Conservation (phyloP, 2,888 invertebrate species). For the Himalopsyche japonica region DNA sequence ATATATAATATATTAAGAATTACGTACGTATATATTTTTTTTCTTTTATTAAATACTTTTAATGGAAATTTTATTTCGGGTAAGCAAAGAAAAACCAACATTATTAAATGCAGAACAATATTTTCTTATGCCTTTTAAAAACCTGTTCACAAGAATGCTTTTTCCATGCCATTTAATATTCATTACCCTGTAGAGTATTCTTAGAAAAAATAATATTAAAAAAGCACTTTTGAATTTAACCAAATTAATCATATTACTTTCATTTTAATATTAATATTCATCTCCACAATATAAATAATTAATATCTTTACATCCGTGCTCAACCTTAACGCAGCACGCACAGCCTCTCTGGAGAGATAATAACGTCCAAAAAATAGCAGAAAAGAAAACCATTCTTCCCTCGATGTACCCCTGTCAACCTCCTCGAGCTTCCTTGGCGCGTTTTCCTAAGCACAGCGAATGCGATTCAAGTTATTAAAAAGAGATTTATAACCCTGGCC, state of each 20-base stretch:
- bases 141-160: too few relatives aligned
- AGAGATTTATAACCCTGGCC: constrained; percentile 38
- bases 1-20: too few relatives aligned
- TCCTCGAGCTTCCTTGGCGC: neutral
- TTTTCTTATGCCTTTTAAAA: too few relatives aligned
- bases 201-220: neutral
- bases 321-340: neutral
- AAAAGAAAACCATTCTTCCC: neutral
- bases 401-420: neutral
- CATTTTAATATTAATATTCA: neutral
- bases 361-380: neutral
- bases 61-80: too few relatives aligned
- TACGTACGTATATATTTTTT: too few relatives aligned
- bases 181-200: neutral
- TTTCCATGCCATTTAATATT: too few relatives aligned
- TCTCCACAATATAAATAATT: neutral
- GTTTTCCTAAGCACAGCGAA: constrained; percentile 2
- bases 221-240: neutral
- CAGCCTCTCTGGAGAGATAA: neutral
- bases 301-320: neutral
- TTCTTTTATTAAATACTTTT: too few relatives aligned
- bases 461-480: constrained; percentile 40
- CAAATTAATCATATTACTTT: neutral
- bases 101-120: too few relatives aligned
- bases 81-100: too few relatives aligned